Conservation (phyloP, 53 echinoderm and acorn worm species). For the Zoroaster sp. region DNA sequence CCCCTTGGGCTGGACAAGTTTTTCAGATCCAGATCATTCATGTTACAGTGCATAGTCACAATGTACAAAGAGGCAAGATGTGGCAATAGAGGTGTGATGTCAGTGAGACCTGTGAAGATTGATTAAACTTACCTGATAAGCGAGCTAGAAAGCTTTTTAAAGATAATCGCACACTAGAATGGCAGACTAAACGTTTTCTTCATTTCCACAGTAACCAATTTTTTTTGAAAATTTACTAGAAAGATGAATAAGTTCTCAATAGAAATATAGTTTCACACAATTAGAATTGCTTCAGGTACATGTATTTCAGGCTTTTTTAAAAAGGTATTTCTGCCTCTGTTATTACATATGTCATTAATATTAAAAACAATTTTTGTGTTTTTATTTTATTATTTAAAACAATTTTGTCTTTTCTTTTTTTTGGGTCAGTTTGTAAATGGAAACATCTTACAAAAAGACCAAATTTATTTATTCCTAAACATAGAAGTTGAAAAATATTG, state of each 20-base stretch:
- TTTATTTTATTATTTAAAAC: too few relatives aligned
- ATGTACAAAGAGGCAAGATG: not conserved
- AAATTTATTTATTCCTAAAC: not conserved
- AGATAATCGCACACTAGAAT: not conserved
- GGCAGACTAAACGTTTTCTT: not conserved
- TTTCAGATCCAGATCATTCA: not conserved
- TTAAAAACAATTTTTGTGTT: too few relatives aligned
- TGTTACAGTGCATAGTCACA: not conserved
- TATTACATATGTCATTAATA: too few relatives aligned
- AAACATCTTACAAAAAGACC: not conserved
- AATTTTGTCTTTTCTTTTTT: not conserved
- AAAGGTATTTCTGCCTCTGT: too few relatives aligned
- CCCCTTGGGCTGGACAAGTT: slow-evolving; percentile 15
- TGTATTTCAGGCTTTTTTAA: too few relatives aligned
- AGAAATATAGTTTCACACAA: too few relatives aligned
- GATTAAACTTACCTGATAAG: not conserved
- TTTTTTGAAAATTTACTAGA: too few relatives aligned
- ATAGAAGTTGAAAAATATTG: not conserved
- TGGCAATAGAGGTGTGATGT: not conserved
- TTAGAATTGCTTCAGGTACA: too few relatives aligned
- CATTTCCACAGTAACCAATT: too few relatives aligned
- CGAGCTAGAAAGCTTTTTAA: not conserved
- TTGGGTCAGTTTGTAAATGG: not conserved
- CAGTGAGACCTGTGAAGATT: not conserved
- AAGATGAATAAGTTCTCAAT: too few relatives aligned